Evolutionary conservation across 2,113 vertebrate genomes (phyloP).

Genomic region (Oryctolagus cuniculus): DNA sequence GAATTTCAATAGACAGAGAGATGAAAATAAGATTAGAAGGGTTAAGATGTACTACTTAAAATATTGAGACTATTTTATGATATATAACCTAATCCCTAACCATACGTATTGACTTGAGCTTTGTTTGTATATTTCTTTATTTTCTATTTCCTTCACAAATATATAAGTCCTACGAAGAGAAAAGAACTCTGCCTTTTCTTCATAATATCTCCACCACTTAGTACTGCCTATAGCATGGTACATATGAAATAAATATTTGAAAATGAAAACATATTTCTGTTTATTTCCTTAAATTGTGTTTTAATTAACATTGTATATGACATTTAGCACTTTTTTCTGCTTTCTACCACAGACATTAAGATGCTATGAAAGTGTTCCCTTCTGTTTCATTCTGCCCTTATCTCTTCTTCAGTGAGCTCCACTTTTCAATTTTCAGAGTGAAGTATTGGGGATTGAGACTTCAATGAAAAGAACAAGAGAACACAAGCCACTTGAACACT

Average conservation of each 20-base stretch:
- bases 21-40: conserved; percentile 43
- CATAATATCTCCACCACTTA: conserved; percentile 4
- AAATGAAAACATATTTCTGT: background rate
- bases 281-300: conserved; percentile 25
- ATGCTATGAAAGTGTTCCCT: background rate
- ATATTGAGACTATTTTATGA: background rate
- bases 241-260: background rate
- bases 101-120: background rate
- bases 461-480: background rate
- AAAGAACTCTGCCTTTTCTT: background rate
- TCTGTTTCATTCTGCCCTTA: background rate
- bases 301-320: background rate
- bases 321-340: background rate
- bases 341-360: background rate
- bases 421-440: background rate
- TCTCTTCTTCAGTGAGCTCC: background rate
- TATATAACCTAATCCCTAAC: background rate
- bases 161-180: background rate
- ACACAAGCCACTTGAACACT: background rate
- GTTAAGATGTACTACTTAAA: conserved; percentile 32
- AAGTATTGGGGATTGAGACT: background rate
- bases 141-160: conserved; percentile 14
- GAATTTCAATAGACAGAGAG: conserved; percentile 12
- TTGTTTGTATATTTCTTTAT: background rate
- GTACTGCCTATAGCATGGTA: background rate